Percentiles rank a stretch among this genome's conserved stretches.
These are phyloP conservation scores for Cheilosia soror DNA, from an alignment of 2,888 invertebrate genomes.

Conservation along the genomic window DNA sequence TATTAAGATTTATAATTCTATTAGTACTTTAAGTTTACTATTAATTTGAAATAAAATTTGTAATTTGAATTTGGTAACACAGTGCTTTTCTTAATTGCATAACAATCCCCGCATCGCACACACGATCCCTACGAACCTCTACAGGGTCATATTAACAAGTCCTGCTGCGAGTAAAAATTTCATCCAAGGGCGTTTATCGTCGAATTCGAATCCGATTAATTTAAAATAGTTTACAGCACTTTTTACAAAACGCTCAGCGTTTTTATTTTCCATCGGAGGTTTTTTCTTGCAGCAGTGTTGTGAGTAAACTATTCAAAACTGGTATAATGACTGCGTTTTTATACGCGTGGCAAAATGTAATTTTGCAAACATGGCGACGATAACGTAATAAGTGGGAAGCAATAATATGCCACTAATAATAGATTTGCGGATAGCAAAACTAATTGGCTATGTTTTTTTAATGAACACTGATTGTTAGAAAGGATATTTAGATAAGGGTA, in stretches of 20 bases:
- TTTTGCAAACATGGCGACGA: too few species aligned
- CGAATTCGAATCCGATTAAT: slow-evolving; percentile 48
- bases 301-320: neutral
- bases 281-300: neutral
- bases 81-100: too few species aligned
- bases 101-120: too few species aligned
- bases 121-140: too few species aligned
- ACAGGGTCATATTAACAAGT: neutral
- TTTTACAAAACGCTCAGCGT: slow-evolving; percentile 11
- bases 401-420: neutral
- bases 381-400: neutral
- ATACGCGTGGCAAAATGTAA: neutral
- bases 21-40: too few species aligned
- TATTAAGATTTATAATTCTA: too few species aligned
- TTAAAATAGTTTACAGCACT: slow-evolving; percentile 16
- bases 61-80: too few species aligned
- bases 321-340: neutral
- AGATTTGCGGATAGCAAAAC: neutral
- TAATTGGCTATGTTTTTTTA: neutral
- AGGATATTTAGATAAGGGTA: neutral
- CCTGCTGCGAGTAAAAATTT: neutral
- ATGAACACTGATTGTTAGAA: neutral
- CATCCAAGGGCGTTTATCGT: neutral
- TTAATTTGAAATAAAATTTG: too few species aligned
- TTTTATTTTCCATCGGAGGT: slow-evolving; percentile 15